Evolutionary conservation across 1,140 invertebrate genomes (phyloP).

Genomic region (Polypedilum vanderplanki): DNA sequence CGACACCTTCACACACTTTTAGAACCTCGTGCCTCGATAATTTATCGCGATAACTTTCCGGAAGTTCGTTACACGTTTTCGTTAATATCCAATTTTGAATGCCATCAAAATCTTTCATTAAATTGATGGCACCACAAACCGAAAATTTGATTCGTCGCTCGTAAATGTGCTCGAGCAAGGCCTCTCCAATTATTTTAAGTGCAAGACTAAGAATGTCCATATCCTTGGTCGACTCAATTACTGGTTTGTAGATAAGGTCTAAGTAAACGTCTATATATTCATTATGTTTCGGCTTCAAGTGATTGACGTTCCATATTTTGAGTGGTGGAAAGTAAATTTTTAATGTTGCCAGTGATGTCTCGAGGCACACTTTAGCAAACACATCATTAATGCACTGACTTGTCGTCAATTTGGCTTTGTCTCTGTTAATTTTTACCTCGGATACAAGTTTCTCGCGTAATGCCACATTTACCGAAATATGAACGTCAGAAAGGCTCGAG

Average conservation of each 20-base stretch:
- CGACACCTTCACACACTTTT: conserved; percentile 71
- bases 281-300: conserved; percentile 34
- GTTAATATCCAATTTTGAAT: conserved; percentile 60
- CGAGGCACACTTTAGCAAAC: conserved; percentile 60
- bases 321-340: conserved; percentile 65
- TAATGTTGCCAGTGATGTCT: conserved; percentile 64
- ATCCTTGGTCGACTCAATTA: conserved; percentile 63
- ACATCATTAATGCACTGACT: conserved; percentile 54
- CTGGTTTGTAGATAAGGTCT: conserved; percentile 64
- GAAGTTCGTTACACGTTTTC: conserved; percentile 48
- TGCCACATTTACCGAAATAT: conserved; percentile 58
- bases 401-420: conserved; percentile 57
- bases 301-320: conserved; percentile 50
- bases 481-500: background rate
- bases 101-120: conserved; percentile 66
- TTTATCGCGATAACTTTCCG: conserved; percentile 53
- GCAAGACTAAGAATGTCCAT: conserved; percentile 66
- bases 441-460: conserved; percentile 35
- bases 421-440: conserved; percentile 63
- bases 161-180: conserved; percentile 78
- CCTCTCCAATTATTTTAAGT: conserved; percentile 70
- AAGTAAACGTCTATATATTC: conserved; percentile 41
- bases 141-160: conserved; percentile 67
- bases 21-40: conserved; percentile 68
- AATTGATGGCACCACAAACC: conserved; percentile 49